Evolutionary conservation across 2,113 vertebrate species (phyloP), one percentile per base, ranked within the genome.

Genomic region (Sylvilagus bachmani): DNA sequence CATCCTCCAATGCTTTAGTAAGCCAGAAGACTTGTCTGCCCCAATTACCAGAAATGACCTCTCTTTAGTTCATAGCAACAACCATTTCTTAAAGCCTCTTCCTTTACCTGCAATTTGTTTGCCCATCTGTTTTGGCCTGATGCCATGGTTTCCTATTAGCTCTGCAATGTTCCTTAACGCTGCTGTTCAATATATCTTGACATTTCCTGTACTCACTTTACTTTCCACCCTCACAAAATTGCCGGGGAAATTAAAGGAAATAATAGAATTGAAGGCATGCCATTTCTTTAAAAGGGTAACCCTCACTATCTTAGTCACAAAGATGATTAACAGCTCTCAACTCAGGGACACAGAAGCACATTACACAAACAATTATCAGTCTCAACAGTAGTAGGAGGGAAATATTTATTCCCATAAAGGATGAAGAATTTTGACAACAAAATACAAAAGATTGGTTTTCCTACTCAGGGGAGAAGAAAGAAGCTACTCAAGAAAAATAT

Each of bases 201-300:
- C 27, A 82, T 69, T 85, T 73, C 22, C 86, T 88, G 61, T n/a
- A 64, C 49, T 74, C 22, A 79, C 53, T 96, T 85, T 81, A 66
- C 22, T 92, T 85, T 91, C 19, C 81, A 55, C 24, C 74, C n/a
- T 75, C 10, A 93, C 10, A 51, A 19, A 80, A 90, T 19, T 67
- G 31, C 24, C 31, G 8, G 29, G 25, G 12, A 49, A 58, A 38
- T 71, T 74, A n/a, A 90, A 69, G 36, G 25, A 67, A 74, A 90
- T 81, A 69, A 81, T 49, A 89, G 25, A 86, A 2, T 19, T 24
- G 19, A 93, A 74, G 36, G 24, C 31, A 51, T 7, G 58, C 24
- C 49, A 16, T 69, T 51, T 86, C 49, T 67, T 80, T 85, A 61
- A 89, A 67, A 89, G 33, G 33, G 2, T 36, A 89, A 51, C 10